These are phyloP conservation scores for Tuberolachnus salignus DNA, from an alignment of 2,888 invertebrate genomes.

Conservation along the genomic window DNA sequence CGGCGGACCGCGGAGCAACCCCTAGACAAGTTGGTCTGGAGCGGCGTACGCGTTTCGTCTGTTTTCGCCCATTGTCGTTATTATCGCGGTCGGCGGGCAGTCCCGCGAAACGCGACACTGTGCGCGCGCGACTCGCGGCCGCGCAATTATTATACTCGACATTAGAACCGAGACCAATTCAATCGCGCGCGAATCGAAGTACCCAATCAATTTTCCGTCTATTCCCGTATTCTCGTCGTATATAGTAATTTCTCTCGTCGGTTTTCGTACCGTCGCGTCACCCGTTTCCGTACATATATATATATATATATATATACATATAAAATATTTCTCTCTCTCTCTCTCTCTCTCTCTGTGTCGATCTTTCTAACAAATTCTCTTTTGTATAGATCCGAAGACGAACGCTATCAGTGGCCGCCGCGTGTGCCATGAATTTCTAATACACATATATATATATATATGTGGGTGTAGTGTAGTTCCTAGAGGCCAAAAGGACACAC, in stretches of 20 bases:
- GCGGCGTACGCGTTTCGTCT: neutral
- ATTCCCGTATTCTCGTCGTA: too few species aligned
- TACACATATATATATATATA: neutral
- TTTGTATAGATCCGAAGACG: neutral
- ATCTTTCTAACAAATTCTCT: neutral
- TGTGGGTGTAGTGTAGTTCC: neutral
- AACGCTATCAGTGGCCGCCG: neutral
- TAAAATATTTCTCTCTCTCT: neutral
- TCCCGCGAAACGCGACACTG: too few species aligned
- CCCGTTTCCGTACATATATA: too few species aligned
- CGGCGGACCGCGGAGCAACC: neutral
- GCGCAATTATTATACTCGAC: conserved; percentile 3
- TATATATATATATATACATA: too few species aligned
- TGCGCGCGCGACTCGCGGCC: neutral
- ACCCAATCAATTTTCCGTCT: conserved; percentile 6
- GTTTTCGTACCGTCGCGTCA: neutral
- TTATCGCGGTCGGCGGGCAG: too few species aligned
- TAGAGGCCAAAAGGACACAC: neutral
- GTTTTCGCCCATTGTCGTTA: neutral
- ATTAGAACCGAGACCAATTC: conserved; percentile 12
- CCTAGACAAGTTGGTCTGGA: neutral
- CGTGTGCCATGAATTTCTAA: neutral
- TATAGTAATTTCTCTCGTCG: neutral
- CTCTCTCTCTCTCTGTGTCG: neutral
- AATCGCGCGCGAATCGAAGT: conserved; percentile 21